Evolutionary conservation across 2,888 invertebrate species (phyloP), one percentile per base, ranked within the genome.

Genomic region (Eupithecia exiguata): DNA sequence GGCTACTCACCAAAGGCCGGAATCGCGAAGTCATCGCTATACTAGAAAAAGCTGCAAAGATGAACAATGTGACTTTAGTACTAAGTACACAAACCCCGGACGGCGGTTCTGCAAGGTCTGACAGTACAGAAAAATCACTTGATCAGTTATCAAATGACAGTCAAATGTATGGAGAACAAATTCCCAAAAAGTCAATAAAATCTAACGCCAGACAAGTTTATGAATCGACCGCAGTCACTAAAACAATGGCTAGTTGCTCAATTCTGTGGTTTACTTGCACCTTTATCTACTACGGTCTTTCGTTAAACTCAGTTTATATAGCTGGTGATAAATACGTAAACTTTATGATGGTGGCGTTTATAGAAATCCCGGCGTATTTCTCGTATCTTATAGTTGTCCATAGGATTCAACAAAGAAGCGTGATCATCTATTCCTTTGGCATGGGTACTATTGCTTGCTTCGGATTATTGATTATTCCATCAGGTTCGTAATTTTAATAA

Each of bases 251-350:
- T 0, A 96, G 95, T 72, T 97, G 97, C 80, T 96, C 96, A 14
- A 95, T 97, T 82, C 95, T 97, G 83, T 97, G 97, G 97, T 96
- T 97, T 10, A 96, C 97, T 0, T 97, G 97, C 86, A 96, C 97
- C 0, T 96, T 97, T 82, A 96, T 97, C 7, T 98, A 97, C 85
- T 97, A 97, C 81, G 98, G 98, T 0, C 88, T 98, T 18, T 97
- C 97, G 0, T 94, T 98, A 72, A 97, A 97, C 86, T 96, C 97
- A 0, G 97, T 97, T 3, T 95, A 96, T 0, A 89, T 98, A 71
- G 96, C 96, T 61, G 97, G 97, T 0, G 96, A 97, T 86, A 96
- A 96, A 83, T 97, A 97, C 85, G 85, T 96, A 14, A 97, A 97
- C 88, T 98, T 97, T 82, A 96, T 97, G 81, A 92, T 85, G 88